A percentile compares a stretch with the other conserved stretches of the same genome.
phyloP scores from a whole-genome alignment of 2,888 invertebrate genomes.

The Cheilosia urbana region DNA sequence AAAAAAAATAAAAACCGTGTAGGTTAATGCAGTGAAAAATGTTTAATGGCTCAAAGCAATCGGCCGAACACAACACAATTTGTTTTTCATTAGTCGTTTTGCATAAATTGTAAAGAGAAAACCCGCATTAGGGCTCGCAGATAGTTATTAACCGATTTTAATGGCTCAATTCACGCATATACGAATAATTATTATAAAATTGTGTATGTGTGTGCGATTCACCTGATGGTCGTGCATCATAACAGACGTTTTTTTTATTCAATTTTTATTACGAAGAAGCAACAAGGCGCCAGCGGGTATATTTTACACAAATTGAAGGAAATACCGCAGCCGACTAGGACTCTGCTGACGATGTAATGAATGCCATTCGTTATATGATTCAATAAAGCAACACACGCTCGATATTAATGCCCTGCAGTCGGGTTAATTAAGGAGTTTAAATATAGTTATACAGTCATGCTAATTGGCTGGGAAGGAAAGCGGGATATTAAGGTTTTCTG shows the following conservation, averaged over 20 bases:
- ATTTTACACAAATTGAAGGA: slow-evolving; percentile 36
- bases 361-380: slow-evolving; percentile 68
- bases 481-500: slow-evolving; percentile 47
- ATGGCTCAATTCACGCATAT: slow-evolving; percentile 57
- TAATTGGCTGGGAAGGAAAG: slow-evolving; percentile 66
- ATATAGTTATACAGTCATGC: slow-evolving; percentile 61
- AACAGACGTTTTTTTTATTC: slow-evolving; percentile 6
- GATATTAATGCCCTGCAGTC: slow-evolving; percentile 57
- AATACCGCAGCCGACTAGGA: slow-evolving; percentile 30
- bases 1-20: slow-evolving; percentile 4
- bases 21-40: slow-evolving; percentile 52
- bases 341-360: slow-evolving; percentile 32
- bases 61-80: slow-evolving; percentile 22
- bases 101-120: slow-evolving; percentile 50
- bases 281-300: slow-evolving; percentile 64
- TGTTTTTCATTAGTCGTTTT: slow-evolving; percentile 37
- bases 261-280: slow-evolving; percentile 63
- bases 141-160: slow-evolving; percentile 44
- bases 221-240: slow-evolving; percentile 58
- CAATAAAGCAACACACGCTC: slow-evolving; percentile 71
- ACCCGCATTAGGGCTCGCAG: slow-evolving; percentile 38
- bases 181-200: slow-evolving; percentile 29
- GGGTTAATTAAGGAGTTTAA: slow-evolving; percentile 70
- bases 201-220: slow-evolving; percentile 44
- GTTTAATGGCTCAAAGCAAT: slow-evolving; percentile 36